These are phyloP conservation scores for Hylia prasina DNA, from an alignment of 2,113 vertebrate genomes.

Conservation along the genomic window DNA sequence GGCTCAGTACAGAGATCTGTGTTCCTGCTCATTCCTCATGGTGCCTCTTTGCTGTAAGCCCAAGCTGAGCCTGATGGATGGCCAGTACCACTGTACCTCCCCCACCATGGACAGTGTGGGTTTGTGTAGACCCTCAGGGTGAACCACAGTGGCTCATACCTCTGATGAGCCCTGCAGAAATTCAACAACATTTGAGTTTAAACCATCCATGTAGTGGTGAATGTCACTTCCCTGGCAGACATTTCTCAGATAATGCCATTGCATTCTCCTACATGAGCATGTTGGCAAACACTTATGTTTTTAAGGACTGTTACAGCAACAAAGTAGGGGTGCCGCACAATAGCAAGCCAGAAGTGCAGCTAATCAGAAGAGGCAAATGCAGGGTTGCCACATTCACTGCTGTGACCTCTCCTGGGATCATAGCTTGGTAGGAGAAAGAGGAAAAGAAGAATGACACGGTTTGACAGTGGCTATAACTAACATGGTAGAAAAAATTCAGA, in stretches of 20 bases:
- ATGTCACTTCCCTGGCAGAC: background rate
- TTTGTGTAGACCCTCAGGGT: background rate
- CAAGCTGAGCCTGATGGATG: fast-evolving
- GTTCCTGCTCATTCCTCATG: background rate
- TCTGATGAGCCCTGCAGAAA: background rate
- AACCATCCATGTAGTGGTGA: background rate
- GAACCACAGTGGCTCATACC: background rate
- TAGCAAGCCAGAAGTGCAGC: background rate
- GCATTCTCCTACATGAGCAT: background rate
- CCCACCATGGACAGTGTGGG: fast-evolving
- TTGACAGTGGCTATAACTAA: background rate
- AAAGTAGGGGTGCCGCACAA: background rate
- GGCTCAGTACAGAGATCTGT: fast-evolving
- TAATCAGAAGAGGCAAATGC: background rate
- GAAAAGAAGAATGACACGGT: background rate
- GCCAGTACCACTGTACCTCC: background rate
- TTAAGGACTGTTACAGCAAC: background rate
- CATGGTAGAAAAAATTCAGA: background rate
- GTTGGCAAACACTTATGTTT: background rate
- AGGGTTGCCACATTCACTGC: background rate
- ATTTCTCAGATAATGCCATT: background rate
- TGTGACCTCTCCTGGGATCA: background rate
- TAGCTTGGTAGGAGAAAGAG: background rate
- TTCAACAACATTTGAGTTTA: background rate
- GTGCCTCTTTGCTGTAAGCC: fast-evolving